Evolutionary conservation across 1,140 invertebrate genomes (phyloP).

Genomic region (Drosophila subobscura): DNA sequence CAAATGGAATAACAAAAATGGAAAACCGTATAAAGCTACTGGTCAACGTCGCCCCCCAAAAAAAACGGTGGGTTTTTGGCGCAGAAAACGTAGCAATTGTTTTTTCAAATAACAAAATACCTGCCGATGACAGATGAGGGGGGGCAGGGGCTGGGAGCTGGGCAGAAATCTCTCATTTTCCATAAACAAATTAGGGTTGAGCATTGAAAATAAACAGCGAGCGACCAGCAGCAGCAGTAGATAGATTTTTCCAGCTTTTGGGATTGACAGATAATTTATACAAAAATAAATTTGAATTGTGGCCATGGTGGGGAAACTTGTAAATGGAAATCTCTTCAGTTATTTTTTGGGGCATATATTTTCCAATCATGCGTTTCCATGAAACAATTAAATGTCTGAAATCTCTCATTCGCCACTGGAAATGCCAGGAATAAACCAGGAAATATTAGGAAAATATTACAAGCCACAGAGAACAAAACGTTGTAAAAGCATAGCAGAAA

Average conservation of each 20-base stretch:
- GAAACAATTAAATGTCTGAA: slow-evolving; percentile 10
- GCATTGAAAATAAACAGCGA: slow-evolving; percentile 3
- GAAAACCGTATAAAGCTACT: too few relatives aligned
- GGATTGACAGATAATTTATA: slow-evolving; percentile 34
- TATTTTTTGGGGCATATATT: background rate
- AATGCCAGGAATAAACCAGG: too few relatives aligned
- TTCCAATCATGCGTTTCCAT: background rate
- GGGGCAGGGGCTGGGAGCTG: slow-evolving; percentile 6
- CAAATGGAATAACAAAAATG: slow-evolving; percentile 32
- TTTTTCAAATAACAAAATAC: slow-evolving; percentile 44
- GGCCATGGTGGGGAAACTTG: background rate
- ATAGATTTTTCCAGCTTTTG: slow-evolving; percentile 17
- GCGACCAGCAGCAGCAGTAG: too few relatives aligned
- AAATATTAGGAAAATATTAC: too few relatives aligned
- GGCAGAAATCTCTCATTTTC: slow-evolving; percentile 27
- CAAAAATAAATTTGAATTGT: slow-evolving; percentile 22
- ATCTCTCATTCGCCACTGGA: too few relatives aligned
- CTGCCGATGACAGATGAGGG: slow-evolving; percentile 12
- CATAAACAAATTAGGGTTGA: slow-evolving; percentile 42
- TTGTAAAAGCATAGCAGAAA: too few relatives aligned
- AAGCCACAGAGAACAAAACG: too few relatives aligned
- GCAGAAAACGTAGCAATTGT: slow-evolving; percentile 35
- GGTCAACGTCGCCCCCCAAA: too few relatives aligned
- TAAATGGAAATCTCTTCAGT: background rate
- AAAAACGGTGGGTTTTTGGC: background rate